Conservation (phyloP, 2,888 invertebrate species). For the Ormyrus pomaceus region DNA sequence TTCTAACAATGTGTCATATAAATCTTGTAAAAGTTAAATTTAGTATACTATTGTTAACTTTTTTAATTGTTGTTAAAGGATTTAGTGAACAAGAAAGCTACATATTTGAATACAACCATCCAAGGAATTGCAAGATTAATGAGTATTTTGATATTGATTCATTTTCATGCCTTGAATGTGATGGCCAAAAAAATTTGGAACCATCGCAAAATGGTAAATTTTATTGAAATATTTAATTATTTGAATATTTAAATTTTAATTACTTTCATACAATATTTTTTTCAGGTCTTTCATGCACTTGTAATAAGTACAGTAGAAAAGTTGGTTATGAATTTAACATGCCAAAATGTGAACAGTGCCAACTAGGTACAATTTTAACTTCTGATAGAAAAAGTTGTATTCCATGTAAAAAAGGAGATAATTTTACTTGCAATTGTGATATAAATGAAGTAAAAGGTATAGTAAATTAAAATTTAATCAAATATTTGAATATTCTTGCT, state of each 20-base stretch:
- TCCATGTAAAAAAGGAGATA: conserved; percentile 64
- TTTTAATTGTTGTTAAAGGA: conserved; percentile 21
- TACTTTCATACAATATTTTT: conserved; percentile 27
- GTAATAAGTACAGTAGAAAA: conserved; percentile 72
- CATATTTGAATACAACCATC: conserved; percentile 63
- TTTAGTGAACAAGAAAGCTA: conserved; percentile 53
- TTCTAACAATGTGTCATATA: conserved; percentile 35
- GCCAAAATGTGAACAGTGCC: conserved; percentile 70
- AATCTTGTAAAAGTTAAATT: conserved; percentile 32
- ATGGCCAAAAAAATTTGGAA: conserved; percentile 71
- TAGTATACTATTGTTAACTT: conserved; percentile 15
- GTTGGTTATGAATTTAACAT: conserved; percentile 63
- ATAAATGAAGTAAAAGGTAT: conserved; percentile 70
- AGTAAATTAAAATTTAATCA: conserved; percentile 11
- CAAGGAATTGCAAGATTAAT: conserved; percentile 72
- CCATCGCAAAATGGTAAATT: conserved; percentile 70
- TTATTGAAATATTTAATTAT: conserved; percentile 16
- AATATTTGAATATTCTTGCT: conserved; percentile 10
- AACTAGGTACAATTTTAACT: conserved; percentile 67
- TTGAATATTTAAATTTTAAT: conserved; percentile 13
- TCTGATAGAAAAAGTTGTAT: conserved; percentile 71
- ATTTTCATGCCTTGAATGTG: conserved; percentile 77
- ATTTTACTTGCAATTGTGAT: conserved; percentile 63
- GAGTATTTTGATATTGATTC: conserved; percentile 77
- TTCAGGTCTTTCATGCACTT: conserved; percentile 76